Evolutionary conservation across 1,140 invertebrate genomes (phyloP), one percentile per base, ranked within the genome.

Genomic region (Scaptomyza pallida): DNA sequence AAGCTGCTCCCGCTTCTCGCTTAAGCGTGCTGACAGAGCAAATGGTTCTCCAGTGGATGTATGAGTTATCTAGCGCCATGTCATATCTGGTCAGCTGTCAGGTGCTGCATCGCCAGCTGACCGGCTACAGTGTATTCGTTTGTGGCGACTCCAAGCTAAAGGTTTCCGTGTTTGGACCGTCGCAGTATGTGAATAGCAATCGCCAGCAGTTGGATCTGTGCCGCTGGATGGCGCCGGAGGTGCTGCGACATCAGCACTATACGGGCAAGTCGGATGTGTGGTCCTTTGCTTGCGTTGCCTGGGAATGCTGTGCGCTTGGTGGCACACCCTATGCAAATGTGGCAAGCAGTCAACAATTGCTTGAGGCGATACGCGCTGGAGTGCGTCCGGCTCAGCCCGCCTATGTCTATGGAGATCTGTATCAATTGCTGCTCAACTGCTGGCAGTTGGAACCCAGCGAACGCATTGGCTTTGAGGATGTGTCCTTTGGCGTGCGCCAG

Each of bases 361-460:
- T 94, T 5, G 93, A 94, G 6, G 93, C 95, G 48, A 92, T 97
- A 3, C 92, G 94, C 23, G 92, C 93, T 74, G 96, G 96, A 1
- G 92, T 95, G 56, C 92, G 96, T 23, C 94, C 96, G 1, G 93
- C 94, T 3, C 96, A 97, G 78, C 92, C 96, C 0, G 92, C 93
- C 19, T 95, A 95, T 78, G 93, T 96, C 26, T 94, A 93, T 40
- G 95, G 96, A 88, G 94, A 96, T 63, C 91, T 97, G 17, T 97
- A 97, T 89, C 96, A 97, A 90, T 91, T 97, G 43, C 95, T 97
- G 92, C 92, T 95, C 4, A 95, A 96, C 68, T 97, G 96, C 81
- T 98, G 96, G 96, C 95, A 96, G 80, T 85, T 94, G n/a, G 95
- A 97, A 90, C 93, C 94, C 5, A 95, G 96, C 74, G 96, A 97